Percentiles rank a stretch among this genome's conserved stretches.
Conservation (phyloP, 2,888 invertebrate genomes). For the Melanargia galathea region DNA sequence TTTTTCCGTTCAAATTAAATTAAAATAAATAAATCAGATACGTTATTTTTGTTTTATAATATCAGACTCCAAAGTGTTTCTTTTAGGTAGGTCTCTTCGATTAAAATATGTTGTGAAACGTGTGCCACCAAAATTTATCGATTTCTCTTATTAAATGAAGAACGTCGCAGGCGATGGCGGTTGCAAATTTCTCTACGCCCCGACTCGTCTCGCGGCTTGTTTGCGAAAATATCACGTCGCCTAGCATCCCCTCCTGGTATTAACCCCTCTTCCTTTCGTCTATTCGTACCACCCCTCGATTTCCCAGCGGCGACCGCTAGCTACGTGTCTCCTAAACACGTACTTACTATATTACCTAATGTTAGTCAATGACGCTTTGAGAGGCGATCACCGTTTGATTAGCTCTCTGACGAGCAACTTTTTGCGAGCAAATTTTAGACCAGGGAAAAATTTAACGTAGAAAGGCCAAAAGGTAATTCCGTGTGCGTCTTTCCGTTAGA, state of each 20-base stretch:
- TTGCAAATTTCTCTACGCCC: constrained; percentile 55
- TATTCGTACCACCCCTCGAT: constrained; percentile 41
- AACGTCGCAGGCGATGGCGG: constrained; percentile 51
- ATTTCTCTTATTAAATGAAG: constrained; percentile 55
- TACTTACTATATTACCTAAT: constrained; percentile 27
- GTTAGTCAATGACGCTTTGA: constrained; percentile 54
- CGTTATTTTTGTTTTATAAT: too few relatives aligned
- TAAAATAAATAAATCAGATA: too few relatives aligned
- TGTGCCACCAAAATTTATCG: constrained; percentile 60
- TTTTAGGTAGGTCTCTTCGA: not conserved
- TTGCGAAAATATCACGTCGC: constrained; percentile 75
- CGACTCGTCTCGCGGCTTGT: constrained; percentile 57
- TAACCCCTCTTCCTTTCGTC: constrained; percentile 37
- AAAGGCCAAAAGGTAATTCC: too few relatives aligned
- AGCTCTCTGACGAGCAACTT: constrained; percentile 16
- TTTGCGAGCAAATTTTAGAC: too few relatives aligned
- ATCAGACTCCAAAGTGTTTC: too few relatives aligned
- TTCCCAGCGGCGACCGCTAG: constrained; percentile 43
- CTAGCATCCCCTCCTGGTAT: constrained; percentile 49
- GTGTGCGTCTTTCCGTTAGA: too few relatives aligned
- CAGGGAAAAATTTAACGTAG: too few relatives aligned
- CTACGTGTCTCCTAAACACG: constrained; percentile 57
- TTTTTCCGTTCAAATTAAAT: too few relatives aligned
- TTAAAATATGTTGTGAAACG: not conserved
- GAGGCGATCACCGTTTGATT: constrained; percentile 35